Evolutionary conservation across 2,797 vertebrate species (phyloP), one percentile per base, ranked within the genome.

Genomic region (Sciurus carolinensis): DNA sequence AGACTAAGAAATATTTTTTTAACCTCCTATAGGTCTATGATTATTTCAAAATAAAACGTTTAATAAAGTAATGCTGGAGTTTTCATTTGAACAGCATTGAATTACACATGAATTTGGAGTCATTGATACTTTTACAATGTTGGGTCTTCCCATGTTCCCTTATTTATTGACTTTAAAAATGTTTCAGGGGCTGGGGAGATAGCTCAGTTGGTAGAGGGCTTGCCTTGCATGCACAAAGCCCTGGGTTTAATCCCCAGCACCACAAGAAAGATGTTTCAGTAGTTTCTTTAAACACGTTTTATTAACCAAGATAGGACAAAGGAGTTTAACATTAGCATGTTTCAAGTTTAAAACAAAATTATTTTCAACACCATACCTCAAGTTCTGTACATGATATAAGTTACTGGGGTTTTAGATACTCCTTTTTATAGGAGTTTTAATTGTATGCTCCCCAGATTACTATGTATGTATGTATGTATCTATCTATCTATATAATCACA

Each of bases 31-130:
- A 89, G 22, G 30, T 89, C 39, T 91, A 54, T 88, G 81, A 92
- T 92, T 89, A 93, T 82, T 85, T 91, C 24, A 89, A 73, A 89
- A 71, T 33, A 84, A 91, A 93, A 93, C 15, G 1, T 62, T 87
- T 62, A 47, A 4, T 50, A 90, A 92, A 90, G 4, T 54, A 91
- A 84, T 88, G 30, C 54, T 93, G 42, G 52, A 71, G 1, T 91
- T 96, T 88, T 82, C 64, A 77, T 85, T 85, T 30, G 73, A 87
- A 76, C 66, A 64, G 6, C 54, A 73, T 15, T 89, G 36, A 92
- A 69, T 39, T 91, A 57, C 30, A 75, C 59, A 86, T 75, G 90
- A 79, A 57, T 59, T 90, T 83, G 13, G 71, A 36, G 42, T 93
- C 73, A 80, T 10, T 87, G 54, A 59, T 28, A 72, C 69, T 10